Evolutionary conservation across 2,888 invertebrate species (phyloP), one percentile per base, ranked within the genome.

Genomic region (Diloba caeruleocephala): DNA sequence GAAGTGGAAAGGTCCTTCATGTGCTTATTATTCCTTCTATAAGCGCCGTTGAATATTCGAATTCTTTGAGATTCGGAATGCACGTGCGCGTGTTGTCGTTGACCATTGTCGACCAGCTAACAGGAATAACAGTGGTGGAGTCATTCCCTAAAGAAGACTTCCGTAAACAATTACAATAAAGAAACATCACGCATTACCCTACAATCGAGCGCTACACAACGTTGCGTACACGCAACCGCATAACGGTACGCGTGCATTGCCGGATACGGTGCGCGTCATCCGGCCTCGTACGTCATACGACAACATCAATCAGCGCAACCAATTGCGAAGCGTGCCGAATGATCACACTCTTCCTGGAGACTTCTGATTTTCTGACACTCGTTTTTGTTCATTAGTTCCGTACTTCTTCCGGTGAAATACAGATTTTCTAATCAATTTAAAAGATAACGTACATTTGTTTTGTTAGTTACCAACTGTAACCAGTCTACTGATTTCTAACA

Each of bases 231-330:
- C 74, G 69, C 56, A 51, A 52, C 50, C 52, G 59, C 63, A 64
- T 71, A 71, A 71, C 71, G 72, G 71, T 71, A 55, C 56, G 71
- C 71, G 75, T 60, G 69, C 63, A 59, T 54, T 42, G 60, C 71
- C 71, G 75, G 71, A 71, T 67, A 57, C 64, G 50, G 48, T 58
- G 52, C 69, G 43, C 68, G 75, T 67, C 76, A 58, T 67, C 68
- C 72, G 67, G 72, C 38, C 54, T 44, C 73, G 46, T 57, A 32
- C 54, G 25, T 26, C 44, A 33, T 42, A 69, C 55, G 65, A 69
- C 73, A 71, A 74, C 70, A 71, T 71, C 69, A 71, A 64, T 74
- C 72, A 74, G 49, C 50, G 42, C 54, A 34, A 37, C 34, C 66
- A 71, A 71, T 63, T 72, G 50, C 64, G 69, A 63, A 68, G 75